Conservation (phyloP, 2,113 vertebrate species). For the Hemibagrus wyckioides region DNA sequence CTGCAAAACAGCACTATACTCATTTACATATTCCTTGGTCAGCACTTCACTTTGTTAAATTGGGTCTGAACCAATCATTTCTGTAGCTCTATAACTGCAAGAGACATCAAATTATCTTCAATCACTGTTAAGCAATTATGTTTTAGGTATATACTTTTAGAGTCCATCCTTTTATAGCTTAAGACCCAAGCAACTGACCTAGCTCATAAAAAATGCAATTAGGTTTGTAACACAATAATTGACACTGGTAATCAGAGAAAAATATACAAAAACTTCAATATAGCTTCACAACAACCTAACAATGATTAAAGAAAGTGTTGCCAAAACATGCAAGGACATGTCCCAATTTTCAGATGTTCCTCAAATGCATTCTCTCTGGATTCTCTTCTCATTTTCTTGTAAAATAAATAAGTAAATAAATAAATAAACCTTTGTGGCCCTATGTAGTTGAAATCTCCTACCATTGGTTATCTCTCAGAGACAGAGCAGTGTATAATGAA, state of each 20-base stretch:
- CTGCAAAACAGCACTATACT: neutral
- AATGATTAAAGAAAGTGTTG: neutral
- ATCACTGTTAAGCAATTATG: neutral
- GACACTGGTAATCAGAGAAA: neutral
- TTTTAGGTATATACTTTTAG: neutral
- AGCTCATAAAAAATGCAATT: neutral
- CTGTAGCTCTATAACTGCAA: neutral
- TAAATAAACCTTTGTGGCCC: neutral
- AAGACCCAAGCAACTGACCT: neutral
- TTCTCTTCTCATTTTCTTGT: neutral
- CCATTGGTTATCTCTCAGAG: neutral
- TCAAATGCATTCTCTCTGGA: neutral
- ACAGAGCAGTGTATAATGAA: neutral
- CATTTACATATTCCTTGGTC: constrained; percentile 12
- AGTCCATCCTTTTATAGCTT: constrained; percentile 14
- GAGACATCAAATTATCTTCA: neutral
- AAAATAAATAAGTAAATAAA: too few species aligned
- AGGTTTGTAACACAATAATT: neutral
- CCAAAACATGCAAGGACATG: neutral
- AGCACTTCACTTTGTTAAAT: constrained; percentile 10
- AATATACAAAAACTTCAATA: neutral
- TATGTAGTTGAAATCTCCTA: neutral
- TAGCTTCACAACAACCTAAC: neutral
- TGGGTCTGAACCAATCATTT: neutral
- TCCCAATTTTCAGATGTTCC: neutral